Percentiles rank a stretch among this genome's conserved stretches.
Conservation (phyloP, 2,888 invertebrate species). For the Spatulosminthurus flaviceps region DNA sequence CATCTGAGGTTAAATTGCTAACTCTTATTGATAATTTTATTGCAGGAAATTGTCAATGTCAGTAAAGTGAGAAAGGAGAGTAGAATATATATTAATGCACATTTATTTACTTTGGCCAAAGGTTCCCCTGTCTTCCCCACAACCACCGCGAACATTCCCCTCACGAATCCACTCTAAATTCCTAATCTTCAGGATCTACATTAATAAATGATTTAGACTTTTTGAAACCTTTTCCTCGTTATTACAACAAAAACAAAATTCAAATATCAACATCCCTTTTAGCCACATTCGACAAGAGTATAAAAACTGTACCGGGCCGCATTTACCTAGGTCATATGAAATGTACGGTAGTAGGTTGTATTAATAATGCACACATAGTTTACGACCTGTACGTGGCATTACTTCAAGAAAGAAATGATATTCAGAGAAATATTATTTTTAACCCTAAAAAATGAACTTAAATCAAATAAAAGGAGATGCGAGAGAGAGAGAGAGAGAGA, state of each 20-base stretch:
- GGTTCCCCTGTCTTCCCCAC: neutral
- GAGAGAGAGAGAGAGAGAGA: no score
- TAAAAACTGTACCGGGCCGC: no score
- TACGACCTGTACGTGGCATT: no score
- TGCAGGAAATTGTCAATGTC: neutral
- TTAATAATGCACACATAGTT: no score
- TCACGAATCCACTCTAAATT: conserved; percentile 1
- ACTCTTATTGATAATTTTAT: conserved; percentile 14
- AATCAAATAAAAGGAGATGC: neutral
- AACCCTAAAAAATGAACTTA: conserved; percentile 3
- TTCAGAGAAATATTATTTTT: conserved; percentile 2
- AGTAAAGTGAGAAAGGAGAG: no score
- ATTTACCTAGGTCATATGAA: no score
- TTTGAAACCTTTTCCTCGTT: neutral
- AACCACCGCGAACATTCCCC: neutral
- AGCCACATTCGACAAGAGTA: no score
- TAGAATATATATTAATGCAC: no score
- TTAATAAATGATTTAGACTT: conserved; percentile 3
- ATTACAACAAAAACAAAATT: neutral
- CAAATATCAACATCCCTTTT: neutral
- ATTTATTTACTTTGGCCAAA: conserved; percentile 12
- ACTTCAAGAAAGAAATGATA: neutral
- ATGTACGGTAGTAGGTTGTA: no score
- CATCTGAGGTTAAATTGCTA: conserved; percentile 4
- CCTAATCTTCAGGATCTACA: neutral